Percentiles rank a stretch among this genome's conserved stretches.
Evolutionary conservation across 2,113 vertebrate species (phyloP).

Genomic region (Scortum barcoo): DNA sequence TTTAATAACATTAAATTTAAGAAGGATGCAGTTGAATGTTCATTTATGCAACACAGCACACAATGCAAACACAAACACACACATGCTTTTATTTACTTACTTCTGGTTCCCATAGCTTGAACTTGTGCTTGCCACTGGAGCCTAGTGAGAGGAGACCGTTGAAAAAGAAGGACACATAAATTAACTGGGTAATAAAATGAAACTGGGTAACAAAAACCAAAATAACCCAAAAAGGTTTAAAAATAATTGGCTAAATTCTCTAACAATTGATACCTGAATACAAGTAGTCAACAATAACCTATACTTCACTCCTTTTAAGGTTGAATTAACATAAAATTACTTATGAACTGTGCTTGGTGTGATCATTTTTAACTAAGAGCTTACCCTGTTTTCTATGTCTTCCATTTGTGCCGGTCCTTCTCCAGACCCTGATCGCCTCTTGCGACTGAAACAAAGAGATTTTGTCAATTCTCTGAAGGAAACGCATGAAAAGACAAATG

Average conservation of each 20-base stretch:
- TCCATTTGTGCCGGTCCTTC: conserved; percentile 79
- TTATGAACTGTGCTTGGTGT: too few relatives aligned
- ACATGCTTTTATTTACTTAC: conserved; percentile 80
- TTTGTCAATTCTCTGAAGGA: conserved; percentile 6
- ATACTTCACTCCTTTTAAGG: too few relatives aligned
- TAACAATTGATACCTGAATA: neutral
- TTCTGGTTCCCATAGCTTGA: conserved; percentile 88
- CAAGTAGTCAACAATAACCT: neutral
- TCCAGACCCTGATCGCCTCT: conserved; percentile 89
- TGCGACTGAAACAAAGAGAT: conserved; percentile 83
- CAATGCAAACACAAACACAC: neutral
- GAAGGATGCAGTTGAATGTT: neutral
- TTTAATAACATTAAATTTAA: neutral
- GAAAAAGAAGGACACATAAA: conserved; percentile 40
- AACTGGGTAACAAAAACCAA: too few relatives aligned
- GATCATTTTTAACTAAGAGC: conserved; percentile 13
- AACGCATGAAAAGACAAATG: neutral
- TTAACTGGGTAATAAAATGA: too few relatives aligned
- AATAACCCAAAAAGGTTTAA: too few relatives aligned
- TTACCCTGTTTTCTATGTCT: conserved; percentile 93
- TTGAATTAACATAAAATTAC: too few relatives aligned
- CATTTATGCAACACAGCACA: neutral
- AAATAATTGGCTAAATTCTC: neutral
- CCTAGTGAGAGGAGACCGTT: conserved; percentile 76
- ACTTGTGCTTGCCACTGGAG: conserved; percentile 57